Evolutionary conservation across 2,888 invertebrate genomes (phyloP), one percentile per base, ranked within the genome.

Genomic region (Lepidocyrtinus sp.): DNA sequence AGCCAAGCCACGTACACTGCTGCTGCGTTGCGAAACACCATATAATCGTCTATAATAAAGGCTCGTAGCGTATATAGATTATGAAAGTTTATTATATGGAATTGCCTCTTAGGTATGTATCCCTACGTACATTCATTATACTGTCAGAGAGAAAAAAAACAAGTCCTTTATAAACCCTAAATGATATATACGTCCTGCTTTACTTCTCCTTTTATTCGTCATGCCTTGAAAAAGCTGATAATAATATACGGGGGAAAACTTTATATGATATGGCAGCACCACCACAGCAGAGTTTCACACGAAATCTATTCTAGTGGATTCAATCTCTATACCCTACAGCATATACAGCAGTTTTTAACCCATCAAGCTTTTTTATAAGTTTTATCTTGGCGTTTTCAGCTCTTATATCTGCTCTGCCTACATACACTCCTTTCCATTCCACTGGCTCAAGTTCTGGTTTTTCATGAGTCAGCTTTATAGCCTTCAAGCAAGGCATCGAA

Each of bases 191-290:
- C 70, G 78, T 72, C 78, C 78, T 78, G 71, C 72, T 72, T 78
- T 78, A 55, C 55, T n/a, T 21, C 78, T 68, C 5, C 71, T 77
- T 78, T 24, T 67, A 67, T 78, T 78, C 78, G 78, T 78, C 78
- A 78, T 78, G 78, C 78, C 78, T 78, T 78, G 78, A 78, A 78
- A 78, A 78, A 78, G 72, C 61, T 65, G 78, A 78, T 78, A 78
- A 78, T 78, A 77, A 72, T 68, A 72, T 27, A 50, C 21, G 22
- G 26, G 15, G 22, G n/a, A 46, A 50, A 15, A 17, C 1, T 5
- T 9, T 70, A 7, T 17, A 36, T 15, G 68, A 50, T 50, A 72
- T 36, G 72, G 50, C 63, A 72, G 50, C 55, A 61, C 61, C 59
- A 9, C 46, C 63, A 69, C 45, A 72, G 72, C 62, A 68, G 45